Evolutionary conservation across 2,113 vertebrate species (phyloP).

Genomic region (Peucedramus taeniatus): DNA sequence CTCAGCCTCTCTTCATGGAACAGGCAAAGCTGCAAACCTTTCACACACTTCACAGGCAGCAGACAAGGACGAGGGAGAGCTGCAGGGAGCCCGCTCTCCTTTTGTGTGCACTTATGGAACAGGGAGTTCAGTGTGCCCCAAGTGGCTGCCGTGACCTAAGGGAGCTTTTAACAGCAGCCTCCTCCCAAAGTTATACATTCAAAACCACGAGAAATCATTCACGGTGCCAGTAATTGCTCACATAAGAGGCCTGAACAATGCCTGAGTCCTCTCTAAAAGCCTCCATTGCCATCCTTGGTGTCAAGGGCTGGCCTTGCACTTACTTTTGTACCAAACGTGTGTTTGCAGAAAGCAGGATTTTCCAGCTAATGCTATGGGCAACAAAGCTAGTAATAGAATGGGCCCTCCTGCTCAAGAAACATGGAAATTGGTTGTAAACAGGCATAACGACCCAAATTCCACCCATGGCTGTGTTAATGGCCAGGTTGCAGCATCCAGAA

Average conservation of each 20-base stretch:
- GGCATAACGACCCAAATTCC: background rate
- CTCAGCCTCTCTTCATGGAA: background rate
- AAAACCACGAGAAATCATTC: background rate
- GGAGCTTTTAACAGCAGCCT: slow-evolving; percentile 17
- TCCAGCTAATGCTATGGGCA: background rate
- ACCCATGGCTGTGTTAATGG: background rate
- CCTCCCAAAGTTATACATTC: background rate
- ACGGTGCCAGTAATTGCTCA: background rate
- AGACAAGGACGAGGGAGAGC: background rate
- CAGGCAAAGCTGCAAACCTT: background rate
- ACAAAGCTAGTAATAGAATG: background rate
- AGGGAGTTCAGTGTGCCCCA: background rate
- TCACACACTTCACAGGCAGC: background rate
- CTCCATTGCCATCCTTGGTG: background rate
- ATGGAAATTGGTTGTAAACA: background rate
- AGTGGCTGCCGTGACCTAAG: background rate
- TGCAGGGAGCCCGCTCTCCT: background rate
- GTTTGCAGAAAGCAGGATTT: background rate
- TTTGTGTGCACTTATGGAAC: background rate
- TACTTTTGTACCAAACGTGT: background rate
- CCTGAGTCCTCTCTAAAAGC: background rate
- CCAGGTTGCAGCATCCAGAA: background rate
- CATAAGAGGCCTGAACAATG: slow-evolving; percentile 3
- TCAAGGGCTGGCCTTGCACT: slow-evolving; percentile 17
- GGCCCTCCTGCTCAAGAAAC: background rate